Evolutionary conservation across 2,797 vertebrate species (phyloP).

Genomic region (Buceros bicornis): DNA sequence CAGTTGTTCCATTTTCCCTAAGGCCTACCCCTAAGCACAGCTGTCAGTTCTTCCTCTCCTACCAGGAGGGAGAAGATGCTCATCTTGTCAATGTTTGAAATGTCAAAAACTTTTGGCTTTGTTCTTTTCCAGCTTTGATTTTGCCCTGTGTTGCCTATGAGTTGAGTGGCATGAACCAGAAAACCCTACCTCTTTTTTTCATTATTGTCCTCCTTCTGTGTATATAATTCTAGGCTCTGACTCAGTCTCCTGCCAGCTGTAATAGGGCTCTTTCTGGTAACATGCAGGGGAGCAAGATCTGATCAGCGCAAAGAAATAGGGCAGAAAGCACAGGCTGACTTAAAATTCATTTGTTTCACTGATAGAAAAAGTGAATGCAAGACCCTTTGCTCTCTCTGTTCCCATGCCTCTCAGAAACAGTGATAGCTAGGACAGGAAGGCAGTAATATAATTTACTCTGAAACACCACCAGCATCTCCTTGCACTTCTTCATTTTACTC

Average conservation of each 20-base stretch:
- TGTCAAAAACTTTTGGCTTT: not conserved
- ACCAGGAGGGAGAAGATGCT: not conserved
- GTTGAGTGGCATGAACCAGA: not conserved
- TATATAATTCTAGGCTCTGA: not conserved
- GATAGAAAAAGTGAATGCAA: not conserved
- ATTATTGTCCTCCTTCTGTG: not conserved
- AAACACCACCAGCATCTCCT: not conserved
- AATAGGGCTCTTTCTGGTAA: not conserved
- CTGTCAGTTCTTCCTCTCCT: not conserved
- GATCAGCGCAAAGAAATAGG: not conserved
- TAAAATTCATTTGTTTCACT: not conserved
- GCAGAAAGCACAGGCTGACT: constrained; percentile 1
- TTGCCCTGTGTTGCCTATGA: not conserved
- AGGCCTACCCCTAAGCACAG: not conserved
- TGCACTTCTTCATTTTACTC: not conserved
- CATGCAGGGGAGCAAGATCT: not conserved
- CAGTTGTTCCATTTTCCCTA: not conserved
- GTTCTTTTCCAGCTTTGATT: not conserved
- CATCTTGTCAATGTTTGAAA: not conserved
- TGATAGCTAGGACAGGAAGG: not conserved
- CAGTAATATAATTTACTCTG: not conserved
- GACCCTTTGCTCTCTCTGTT: not conserved
- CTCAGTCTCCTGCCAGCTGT: not conserved
- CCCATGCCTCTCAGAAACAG: not conserved
- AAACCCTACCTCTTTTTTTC: not conserved